A percentile compares a stretch with the other conserved stretches of the same genome.
Conservation (phyloP, 2,797 vertebrate species). For the Periophthalmus magnuspinnatus region DNA sequence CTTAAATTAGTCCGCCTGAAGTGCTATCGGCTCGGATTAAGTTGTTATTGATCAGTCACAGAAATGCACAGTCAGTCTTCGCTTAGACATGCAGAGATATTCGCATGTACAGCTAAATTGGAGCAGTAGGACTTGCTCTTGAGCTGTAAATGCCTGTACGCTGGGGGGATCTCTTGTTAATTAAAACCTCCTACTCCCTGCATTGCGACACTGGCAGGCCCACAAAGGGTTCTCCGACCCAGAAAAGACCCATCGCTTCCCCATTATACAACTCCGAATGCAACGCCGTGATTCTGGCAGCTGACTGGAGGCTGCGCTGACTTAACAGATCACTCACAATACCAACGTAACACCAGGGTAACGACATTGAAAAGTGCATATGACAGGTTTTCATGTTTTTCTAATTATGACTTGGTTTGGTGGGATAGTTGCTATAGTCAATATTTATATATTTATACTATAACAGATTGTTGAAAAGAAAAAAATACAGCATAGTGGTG, state of each 20-base stretch:
- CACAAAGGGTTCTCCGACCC: constrained; percentile 54
- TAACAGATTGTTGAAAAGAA: too few relatives aligned
- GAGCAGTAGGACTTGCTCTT: constrained; percentile 38
- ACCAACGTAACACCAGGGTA: not conserved
- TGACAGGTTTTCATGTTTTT: too few relatives aligned
- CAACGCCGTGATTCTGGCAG: constrained; percentile 11
- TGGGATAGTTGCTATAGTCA: too few relatives aligned
- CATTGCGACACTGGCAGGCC: constrained; percentile 71
- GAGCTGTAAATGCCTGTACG: constrained; percentile 13
- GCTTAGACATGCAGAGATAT: not conserved
- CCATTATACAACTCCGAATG: constrained; percentile 41
- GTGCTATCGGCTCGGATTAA: constrained; percentile 18
- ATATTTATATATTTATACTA: too few relatives aligned
- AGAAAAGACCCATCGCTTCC: constrained; percentile 55
- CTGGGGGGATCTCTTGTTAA: constrained; percentile 41
- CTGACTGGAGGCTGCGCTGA: not conserved
- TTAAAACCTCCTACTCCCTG: constrained; percentile 54
- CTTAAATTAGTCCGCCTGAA: not conserved
- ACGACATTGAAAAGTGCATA: not conserved
- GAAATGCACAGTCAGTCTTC: not conserved
- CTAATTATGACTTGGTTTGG: too few relatives aligned
- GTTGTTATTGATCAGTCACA: constrained; percentile 27
- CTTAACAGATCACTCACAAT: not conserved
- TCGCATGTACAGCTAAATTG: constrained; percentile 13
- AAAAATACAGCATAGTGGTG: too few relatives aligned